A percentile compares a stretch with the other conserved stretches of the same genome.
phyloP scores from a whole-genome alignment of 2,113 vertebrate species.

The Carassius auratus region DNA sequence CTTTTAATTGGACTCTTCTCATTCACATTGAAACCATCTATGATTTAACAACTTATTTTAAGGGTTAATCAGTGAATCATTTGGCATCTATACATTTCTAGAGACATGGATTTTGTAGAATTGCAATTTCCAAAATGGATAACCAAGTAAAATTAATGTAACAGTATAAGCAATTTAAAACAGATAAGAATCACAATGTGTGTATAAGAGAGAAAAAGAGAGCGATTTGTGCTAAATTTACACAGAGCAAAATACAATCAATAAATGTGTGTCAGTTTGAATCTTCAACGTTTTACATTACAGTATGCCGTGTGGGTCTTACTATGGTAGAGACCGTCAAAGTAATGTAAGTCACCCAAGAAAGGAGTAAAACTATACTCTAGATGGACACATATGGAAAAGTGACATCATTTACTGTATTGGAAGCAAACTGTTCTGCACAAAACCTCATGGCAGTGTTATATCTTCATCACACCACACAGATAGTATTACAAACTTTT shows the following conservation, averaged over 20 bases:
- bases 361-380: neutral
- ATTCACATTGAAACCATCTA: too few species aligned
- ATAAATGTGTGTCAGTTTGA: neutral
- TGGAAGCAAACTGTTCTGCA: neutral
- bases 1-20: too few species aligned
- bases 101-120: neutral
- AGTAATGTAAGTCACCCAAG: neutral
- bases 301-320: neutral
- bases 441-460: neutral
- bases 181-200: neutral
- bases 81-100: too few species aligned
- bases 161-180: neutral
- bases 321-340: neutral
- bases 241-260: neutral
- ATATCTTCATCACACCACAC: neutral
- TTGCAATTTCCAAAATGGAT: neutral
- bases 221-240: neutral
- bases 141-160: neutral
- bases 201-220: neutral
- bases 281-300: too few species aligned
- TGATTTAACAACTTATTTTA: neutral
- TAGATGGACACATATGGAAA: neutral
- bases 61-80: neutral
- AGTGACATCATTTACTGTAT: neutral
- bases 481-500: too few species aligned